A percentile compares a stretch with the other conserved stretches of the same genome.
phyloP scores from a whole-genome alignment of 2,888 invertebrate species.

The Eristalis pertinax region DNA sequence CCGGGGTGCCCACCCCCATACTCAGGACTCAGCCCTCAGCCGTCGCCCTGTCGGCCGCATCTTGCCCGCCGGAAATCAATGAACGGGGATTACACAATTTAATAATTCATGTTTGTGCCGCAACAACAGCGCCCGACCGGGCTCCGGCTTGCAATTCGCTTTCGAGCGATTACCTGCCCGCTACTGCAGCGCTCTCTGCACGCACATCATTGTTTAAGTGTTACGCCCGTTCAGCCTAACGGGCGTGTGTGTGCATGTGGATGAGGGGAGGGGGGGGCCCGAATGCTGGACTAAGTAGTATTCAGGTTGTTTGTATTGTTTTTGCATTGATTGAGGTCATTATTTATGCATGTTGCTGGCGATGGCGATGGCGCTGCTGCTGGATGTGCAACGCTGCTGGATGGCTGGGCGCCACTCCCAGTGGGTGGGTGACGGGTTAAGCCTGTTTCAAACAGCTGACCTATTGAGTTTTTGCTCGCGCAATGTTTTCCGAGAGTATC shows the following conservation, averaged over 20 bases:
- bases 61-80: conserved; percentile 58
- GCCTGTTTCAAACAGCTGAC: background rate
- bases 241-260: background rate
- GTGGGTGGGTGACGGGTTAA: background rate
- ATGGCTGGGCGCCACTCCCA: too few relatives aligned
- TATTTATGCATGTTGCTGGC: background rate
- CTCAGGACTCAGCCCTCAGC: background rate
- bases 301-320: conserved; percentile 10
- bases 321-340: conserved; percentile 7
- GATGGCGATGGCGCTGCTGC: too few relatives aligned
- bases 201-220: background rate
- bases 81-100: conserved; percentile 65
- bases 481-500: background rate
- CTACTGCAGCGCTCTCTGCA: background rate
- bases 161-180: conserved; percentile 3
- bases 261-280: too few relatives aligned
- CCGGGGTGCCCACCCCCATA: conserved; percentile 1
- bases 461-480: background rate
- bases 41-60: background rate
- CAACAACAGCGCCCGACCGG: background rate
- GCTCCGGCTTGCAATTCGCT: background rate
- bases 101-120: conserved; percentile 54
- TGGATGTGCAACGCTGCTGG: too few relatives aligned
- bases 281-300: conserved; percentile 1
- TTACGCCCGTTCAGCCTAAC: background rate